A percentile compares a stretch with the other conserved stretches of the same genome.
Evolutionary conservation across 2,797 vertebrate species (phyloP).

Genomic region (Hippoglossus hippoglossus): DNA sequence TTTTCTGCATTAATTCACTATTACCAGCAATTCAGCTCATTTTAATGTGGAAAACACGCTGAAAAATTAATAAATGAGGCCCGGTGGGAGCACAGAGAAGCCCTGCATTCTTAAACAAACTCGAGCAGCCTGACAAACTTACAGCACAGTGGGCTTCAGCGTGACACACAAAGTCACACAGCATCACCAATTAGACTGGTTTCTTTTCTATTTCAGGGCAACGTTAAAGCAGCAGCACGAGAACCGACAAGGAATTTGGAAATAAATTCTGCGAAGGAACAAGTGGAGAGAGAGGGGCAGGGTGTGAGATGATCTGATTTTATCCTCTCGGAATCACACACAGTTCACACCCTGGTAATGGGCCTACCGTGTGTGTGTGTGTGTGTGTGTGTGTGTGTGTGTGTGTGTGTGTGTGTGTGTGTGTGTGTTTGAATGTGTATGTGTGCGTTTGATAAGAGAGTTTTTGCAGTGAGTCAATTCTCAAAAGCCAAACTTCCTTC

Average conservation of each 20-base stretch:
- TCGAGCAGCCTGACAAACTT: slow-evolving; percentile 39
- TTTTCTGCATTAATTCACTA: slow-evolving; percentile 47
- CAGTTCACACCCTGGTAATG: slow-evolving; percentile 55
- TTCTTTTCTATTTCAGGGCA: slow-evolving; percentile 28
- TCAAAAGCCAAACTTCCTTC: slow-evolving; percentile 74
- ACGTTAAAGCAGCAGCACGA: slow-evolving; percentile 24
- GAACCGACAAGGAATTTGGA: slow-evolving; percentile 13
- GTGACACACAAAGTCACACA: slow-evolving; percentile 50
- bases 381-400: slow-evolving; percentile 16
- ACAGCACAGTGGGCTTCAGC: slow-evolving; percentile 29
- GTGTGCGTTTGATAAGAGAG: slow-evolving; percentile 32
- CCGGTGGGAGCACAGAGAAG: slow-evolving; percentile 36
- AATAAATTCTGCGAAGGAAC: slow-evolving; percentile 9
- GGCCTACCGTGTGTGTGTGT: background rate
- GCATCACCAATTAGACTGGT: slow-evolving; percentile 46
- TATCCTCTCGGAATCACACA: slow-evolving; percentile 38
- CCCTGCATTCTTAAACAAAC: slow-evolving; percentile 43
- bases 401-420: slow-evolving; percentile 14
- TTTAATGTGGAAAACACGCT: slow-evolving; percentile 46
- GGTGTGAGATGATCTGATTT: slow-evolving; percentile 49
- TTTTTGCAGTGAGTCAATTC: slow-evolving; percentile 49
- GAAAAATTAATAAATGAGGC: slow-evolving; percentile 62
- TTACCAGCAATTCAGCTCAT: slow-evolving; percentile 36
- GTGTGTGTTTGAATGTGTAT: slow-evolving; percentile 14
- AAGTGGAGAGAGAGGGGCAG: slow-evolving; percentile 14